Conservation (phyloP, 2,797 vertebrate species). For the Phalloptychus januarius region DNA sequence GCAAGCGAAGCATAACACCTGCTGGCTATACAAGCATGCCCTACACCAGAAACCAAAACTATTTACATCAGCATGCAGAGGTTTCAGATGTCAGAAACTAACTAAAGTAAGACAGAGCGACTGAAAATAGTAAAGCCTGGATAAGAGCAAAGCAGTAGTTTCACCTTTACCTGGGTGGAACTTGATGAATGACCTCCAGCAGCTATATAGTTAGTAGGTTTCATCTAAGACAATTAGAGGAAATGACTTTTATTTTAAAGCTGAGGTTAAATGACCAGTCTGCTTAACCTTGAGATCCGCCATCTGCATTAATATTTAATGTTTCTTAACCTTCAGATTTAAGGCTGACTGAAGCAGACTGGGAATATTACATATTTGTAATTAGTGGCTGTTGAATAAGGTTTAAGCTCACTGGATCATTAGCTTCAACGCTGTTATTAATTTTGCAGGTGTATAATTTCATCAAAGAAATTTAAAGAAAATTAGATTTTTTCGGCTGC, state of each 20-base stretch:
- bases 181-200: constrained; percentile 62
- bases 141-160: constrained; percentile 20
- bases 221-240: constrained; percentile 72
- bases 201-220: constrained; percentile 58
- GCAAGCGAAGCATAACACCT: constrained; percentile 12
- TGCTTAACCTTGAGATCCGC: constrained; percentile 79
- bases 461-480: constrained; percentile 57
- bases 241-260: constrained; percentile 75
- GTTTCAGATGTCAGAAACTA: constrained; percentile 16
- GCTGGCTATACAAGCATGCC: constrained; percentile 10
- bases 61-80: constrained; percentile 12
- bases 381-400: constrained; percentile 74
- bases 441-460: constrained; percentile 79
- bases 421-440: constrained; percentile 76
- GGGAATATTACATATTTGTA: constrained; percentile 80
- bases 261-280: constrained; percentile 77
- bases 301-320: constrained; percentile 77
- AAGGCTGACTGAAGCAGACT: constrained; percentile 73
- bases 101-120: constrained; percentile 3
- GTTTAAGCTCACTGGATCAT: constrained; percentile 75
- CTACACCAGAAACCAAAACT: constrained; percentile 14
- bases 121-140: constrained; percentile 16
- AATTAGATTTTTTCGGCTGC: constrained; percentile 39
- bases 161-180: constrained; percentile 30
- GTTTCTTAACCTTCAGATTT: constrained; percentile 80